Conservation (phyloP, 2,888 invertebrate genomes). For the Drosophila anomelani region DNA sequence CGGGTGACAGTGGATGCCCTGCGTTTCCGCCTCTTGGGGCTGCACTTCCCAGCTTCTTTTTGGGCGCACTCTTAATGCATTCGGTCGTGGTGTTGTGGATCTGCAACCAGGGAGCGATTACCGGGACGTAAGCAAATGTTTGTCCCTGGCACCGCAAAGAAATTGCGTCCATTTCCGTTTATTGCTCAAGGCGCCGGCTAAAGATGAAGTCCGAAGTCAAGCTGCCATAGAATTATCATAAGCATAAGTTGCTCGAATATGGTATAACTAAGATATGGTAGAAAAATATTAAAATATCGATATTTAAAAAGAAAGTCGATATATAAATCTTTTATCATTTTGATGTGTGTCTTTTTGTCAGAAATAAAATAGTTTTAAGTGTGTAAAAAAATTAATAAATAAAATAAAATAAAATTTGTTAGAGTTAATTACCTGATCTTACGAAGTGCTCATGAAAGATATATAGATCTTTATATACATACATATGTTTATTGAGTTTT, state of each 20-base stretch:
- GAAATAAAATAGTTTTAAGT: too few species aligned
- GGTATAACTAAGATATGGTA: background rate
- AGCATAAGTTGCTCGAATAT: background rate
- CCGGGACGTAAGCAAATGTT: conserved; percentile 55
- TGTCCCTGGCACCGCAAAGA: conserved; percentile 39
- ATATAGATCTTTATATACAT: too few species aligned
- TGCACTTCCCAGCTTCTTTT: conserved; percentile 39
- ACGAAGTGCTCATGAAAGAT: too few species aligned
- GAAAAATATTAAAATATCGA: background rate
- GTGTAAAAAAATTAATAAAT: too few species aligned
- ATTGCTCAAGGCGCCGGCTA: conserved; percentile 24
- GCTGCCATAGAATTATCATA: background rate
- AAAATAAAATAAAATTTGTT: too few species aligned
- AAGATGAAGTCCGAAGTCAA: background rate
- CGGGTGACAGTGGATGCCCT: conserved; percentile 22
- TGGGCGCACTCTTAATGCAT: conserved; percentile 1
- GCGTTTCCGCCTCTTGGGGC: conserved; percentile 10
- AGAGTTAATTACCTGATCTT: too few species aligned
- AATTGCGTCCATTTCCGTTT: conserved; percentile 61
- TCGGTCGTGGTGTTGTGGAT: conserved; percentile 21
- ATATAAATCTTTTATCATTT: background rate
- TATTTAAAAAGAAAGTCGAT: background rate
- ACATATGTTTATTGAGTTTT: too few species aligned
- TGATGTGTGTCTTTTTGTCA: background rate
- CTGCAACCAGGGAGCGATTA: conserved; percentile 6